A percentile compares a stretch with the other conserved stretches of the same genome.
phyloP scores from a whole-genome alignment of 2,113 vertebrate genomes.

The Neotoma lepida region DNA sequence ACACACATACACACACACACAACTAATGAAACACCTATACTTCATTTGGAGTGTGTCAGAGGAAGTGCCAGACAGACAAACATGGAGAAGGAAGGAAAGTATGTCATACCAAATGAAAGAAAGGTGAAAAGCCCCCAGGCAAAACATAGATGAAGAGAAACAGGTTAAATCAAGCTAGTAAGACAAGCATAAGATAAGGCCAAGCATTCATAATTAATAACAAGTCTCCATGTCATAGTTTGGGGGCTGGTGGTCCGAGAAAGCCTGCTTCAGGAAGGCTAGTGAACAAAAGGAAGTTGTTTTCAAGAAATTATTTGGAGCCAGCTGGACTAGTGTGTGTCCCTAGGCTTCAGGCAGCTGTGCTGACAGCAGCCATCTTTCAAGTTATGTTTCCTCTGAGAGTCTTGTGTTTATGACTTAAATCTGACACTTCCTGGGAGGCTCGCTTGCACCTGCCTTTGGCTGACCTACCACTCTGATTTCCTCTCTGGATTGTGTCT shows the following conservation, averaged over 20 bases:
- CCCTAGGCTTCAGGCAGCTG: not conserved
- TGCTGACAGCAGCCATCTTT: not conserved
- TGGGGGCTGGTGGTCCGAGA: not conserved
- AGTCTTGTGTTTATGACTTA: slow-evolving; percentile 15
- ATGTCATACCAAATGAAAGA: not conserved
- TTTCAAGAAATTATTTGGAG: not conserved
- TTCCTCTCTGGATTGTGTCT: not conserved
- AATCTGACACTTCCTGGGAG: not conserved
- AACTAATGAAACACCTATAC: not conserved
- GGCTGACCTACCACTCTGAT: not conserved
- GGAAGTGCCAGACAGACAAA: not conserved
- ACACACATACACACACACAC: not conserved
- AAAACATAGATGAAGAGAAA: not conserved
- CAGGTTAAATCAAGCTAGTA: not conserved
- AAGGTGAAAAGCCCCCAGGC: not conserved
- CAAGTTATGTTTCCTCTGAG: not conserved
- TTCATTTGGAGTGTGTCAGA: not conserved
- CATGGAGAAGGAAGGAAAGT: not conserved
- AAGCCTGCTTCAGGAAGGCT: not conserved
- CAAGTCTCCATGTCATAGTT: not conserved
- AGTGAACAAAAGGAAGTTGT: not conserved
- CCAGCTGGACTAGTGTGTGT: not conserved
- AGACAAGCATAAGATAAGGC: not conserved
- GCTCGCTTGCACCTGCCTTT: not conserved
- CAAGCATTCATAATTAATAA: not conserved